These are phyloP conservation scores for Heterotilapia buettikoferi DNA, from an alignment of 2,113 vertebrate genomes.

Conservation along the genomic window DNA sequence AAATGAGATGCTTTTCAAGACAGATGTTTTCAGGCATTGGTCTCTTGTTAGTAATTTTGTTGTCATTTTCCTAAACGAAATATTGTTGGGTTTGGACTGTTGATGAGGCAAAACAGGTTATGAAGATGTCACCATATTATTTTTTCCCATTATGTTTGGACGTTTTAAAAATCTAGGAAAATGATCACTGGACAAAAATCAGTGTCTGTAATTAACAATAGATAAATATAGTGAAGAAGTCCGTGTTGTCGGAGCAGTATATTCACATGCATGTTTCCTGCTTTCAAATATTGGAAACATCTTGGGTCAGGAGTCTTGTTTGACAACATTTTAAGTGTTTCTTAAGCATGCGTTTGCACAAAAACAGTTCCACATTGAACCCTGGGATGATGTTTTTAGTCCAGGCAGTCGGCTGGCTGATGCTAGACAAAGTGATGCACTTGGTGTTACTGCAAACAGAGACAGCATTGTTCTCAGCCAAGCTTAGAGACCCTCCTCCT, in stretches of 20 bases:
- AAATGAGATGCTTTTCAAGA: neutral
- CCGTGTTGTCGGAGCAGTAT: neutral
- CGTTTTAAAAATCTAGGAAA: neutral
- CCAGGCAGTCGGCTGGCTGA: constrained; percentile 9
- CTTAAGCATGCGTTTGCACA: neutral
- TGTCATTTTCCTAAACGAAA: neutral
- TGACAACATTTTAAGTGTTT: neutral
- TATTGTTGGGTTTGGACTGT: neutral
- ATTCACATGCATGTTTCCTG: neutral
- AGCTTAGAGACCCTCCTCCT: constrained; percentile 16
- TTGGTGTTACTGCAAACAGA: constrained; percentile 41
- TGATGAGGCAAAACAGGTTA: neutral
- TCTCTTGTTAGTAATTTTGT: neutral
- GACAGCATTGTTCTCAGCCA: constrained; percentile 45
- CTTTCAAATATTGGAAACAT: neutral
- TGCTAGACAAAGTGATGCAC: constrained; percentile 30
- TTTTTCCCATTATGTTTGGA: neutral
- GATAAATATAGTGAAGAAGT: neutral
- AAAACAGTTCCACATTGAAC: neutral
- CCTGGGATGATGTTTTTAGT: neutral
- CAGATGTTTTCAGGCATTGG: neutral
- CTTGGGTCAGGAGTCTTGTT: neutral
- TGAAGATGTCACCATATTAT: neutral
- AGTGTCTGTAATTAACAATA: neutral
- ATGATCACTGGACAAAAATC: neutral